Evolutionary conservation across 2,888 invertebrate genomes (phyloP).

Genomic region (Alentia gelatinosa): DNA sequence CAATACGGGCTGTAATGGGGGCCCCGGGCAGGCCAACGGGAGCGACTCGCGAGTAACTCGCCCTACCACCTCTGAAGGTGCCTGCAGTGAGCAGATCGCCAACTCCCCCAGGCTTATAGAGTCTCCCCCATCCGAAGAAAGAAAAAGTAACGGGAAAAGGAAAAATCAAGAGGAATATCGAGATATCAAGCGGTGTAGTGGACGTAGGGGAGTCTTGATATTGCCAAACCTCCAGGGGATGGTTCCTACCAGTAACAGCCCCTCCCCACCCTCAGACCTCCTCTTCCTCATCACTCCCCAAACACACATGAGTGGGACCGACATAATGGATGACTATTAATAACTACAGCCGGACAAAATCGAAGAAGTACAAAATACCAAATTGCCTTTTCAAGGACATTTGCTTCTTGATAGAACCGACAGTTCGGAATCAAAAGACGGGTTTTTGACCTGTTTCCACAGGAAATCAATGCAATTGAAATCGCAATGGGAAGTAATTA

Average conservation of each 20-base stretch:
- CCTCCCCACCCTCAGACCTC: background rate
- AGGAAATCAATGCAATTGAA: slow-evolving; percentile 34
- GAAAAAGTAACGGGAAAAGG: no score
- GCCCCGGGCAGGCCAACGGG: background rate
- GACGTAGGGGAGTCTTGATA: no score
- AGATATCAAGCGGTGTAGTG: no score
- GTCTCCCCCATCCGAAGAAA: background rate
- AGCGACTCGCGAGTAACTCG: background rate
- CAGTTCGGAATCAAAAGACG: background rate
- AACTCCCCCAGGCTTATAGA: background rate
- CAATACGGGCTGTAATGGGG: slow-evolving; percentile 13
- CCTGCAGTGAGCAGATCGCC: background rate
- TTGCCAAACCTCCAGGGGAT: no score
- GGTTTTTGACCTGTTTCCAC: background rate
- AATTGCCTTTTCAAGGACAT: slow-evolving; percentile 17
- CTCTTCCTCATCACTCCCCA: background rate
- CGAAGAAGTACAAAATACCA: slow-evolving; percentile 1
- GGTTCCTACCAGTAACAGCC: no score
- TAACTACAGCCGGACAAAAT: background rate
- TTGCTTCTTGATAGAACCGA: background rate
- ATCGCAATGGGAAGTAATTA: slow-evolving; percentile 16
- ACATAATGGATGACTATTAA: background rate
- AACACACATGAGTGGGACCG: background rate
- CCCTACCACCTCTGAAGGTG: background rate
- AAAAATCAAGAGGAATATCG: background rate